Conservation (phyloP, 2,888 invertebrate genomes). For the Erebia palarica region DNA sequence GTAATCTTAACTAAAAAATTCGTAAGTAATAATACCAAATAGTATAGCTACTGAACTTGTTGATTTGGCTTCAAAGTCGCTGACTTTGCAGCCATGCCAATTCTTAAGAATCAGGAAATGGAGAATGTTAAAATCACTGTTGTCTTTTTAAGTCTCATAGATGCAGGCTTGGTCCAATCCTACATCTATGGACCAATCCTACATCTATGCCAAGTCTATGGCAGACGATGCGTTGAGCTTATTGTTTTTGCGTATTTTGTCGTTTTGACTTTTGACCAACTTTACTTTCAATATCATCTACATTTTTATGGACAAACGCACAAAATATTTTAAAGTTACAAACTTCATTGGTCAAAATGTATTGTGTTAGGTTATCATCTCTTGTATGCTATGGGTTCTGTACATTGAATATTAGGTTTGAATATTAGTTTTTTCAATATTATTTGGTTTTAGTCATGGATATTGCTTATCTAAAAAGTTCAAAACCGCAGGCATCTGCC, state of each 20-base stretch:
- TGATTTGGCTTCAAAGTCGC: conserved; percentile 12
- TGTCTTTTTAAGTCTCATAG: too few species aligned
- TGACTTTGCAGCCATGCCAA: conserved; percentile 7
- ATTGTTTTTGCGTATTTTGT: not conserved
- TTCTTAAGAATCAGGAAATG: not conserved
- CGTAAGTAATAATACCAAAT: too few species aligned
- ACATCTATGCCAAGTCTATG: too few species aligned
- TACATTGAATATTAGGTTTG: not conserved
- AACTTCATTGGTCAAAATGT: conserved; percentile 1
- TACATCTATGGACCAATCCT: too few species aligned
- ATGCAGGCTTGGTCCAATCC: too few species aligned
- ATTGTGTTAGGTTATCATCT: conserved; percentile 3
- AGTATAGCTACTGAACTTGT: not conserved
- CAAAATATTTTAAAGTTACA: conserved; percentile 18
- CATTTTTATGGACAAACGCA: conserved; percentile 11
- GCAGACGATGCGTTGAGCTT: not conserved
- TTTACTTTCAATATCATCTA: conserved; percentile 12
- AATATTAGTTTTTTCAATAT: too few species aligned
- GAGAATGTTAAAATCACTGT: too few species aligned
- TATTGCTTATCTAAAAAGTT: not conserved
- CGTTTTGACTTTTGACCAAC: conserved; percentile 11
- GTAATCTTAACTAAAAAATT: too few species aligned
- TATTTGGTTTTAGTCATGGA: not conserved
- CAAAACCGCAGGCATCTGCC: not conserved
- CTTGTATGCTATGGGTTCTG: not conserved